Base-by-base conservation (phyloP, 1,140 invertebrate species). In the Agrilus planipennis region DNA sequence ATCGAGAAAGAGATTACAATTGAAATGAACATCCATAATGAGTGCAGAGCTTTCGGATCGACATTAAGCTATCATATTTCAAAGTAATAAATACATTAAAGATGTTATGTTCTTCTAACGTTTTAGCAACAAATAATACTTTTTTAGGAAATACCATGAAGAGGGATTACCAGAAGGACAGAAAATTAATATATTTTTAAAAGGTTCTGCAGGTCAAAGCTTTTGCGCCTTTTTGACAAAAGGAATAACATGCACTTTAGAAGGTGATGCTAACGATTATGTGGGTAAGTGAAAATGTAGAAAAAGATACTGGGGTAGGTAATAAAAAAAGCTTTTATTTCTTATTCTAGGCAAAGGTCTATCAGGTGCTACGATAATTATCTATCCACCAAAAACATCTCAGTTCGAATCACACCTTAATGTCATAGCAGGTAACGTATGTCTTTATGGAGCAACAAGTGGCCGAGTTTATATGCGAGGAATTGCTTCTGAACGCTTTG, bases 261-360 rank as follows among this genome's bases (percentile, higher is more conserved):
- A 95, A 67, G 95, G 95, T 36, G 95, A 99, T 69, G 85, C 93
- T 32, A 99, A 99, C 65, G 95, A 99, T 67, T 99, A 99, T 67
- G 94, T 99, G 43, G 93, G 90, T 67, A 49, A 54, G 54, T 46
- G 3, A 35, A 19, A 44, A 34, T 34, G 11, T 61, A 28, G n/a
- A 16, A 11, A 31, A 41, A 41, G 7, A 11, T 7, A 41, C 20
- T 41, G 10, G 21, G 14, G 10, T 35, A 12, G 5, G 14, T 36
- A 18, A 7, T 12, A 30, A 6, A 11, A 9, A 32, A 32, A 9
- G 10, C 30, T 46, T 4, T 43, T 47, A 29, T 52, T 32, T 51
- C 53, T 35, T 51, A 45, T 63, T 66, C 40, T 57, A 84, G 80
- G 70, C 16, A 78, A 78, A 59, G 89, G 93, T 53, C 67, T 99